Evolutionary conservation across 2,113 vertebrate genomes (phyloP).

Genomic region (Alexandromys fortis): DNA sequence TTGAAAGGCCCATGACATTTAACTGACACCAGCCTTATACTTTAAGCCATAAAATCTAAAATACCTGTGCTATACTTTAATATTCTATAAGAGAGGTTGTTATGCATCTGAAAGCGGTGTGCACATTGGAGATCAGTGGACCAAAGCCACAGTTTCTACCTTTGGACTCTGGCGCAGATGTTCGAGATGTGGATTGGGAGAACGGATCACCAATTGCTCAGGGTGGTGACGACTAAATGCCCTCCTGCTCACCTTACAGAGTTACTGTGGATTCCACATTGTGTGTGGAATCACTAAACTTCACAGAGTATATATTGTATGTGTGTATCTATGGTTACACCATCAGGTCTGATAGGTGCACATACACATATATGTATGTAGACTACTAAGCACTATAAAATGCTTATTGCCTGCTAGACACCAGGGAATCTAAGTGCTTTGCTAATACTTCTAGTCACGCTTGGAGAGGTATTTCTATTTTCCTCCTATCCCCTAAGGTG

Average conservation of each 20-base stretch:
- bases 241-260: background rate
- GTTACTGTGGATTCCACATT: background rate
- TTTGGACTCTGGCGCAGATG: background rate
- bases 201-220: background rate
- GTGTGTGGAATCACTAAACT: background rate
- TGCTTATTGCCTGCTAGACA: background rate
- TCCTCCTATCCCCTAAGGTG: background rate
- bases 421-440: background rate
- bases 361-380: background rate
- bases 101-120: background rate
- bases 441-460: background rate
- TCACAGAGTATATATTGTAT: background rate
- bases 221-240: background rate
- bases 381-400: background rate
- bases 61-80: slow-evolving; percentile 11
- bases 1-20: background rate
- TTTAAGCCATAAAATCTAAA: slow-evolving; percentile 30
- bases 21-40: background rate
- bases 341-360: background rate
- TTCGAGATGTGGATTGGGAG: background rate
- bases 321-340: background rate
- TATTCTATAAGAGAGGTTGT: background rate
- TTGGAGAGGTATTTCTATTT: background rate
- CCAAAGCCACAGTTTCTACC: background rate
- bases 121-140: background rate